phyloP scores from a whole-genome alignment of 2,113 vertebrate genomes.

The Cercocebus atys region DNA sequence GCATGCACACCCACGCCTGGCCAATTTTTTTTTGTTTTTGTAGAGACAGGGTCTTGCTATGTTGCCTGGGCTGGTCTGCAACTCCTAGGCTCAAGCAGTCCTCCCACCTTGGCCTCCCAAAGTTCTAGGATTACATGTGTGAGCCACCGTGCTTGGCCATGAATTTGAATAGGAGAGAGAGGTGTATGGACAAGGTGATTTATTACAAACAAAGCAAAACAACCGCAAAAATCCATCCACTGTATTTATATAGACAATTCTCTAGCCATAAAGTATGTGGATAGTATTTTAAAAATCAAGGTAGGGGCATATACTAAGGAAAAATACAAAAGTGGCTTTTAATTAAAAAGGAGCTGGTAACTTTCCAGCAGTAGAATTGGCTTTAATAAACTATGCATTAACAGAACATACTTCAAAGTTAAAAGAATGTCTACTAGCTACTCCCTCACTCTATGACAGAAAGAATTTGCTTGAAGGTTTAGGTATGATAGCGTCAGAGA shows the following conservation, averaged over 20 bases:
- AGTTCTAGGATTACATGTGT: neutral
- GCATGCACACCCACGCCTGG: neutral
- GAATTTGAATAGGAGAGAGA: neutral
- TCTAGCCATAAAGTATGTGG: neutral
- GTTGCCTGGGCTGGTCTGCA: neutral
- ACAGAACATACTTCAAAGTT: neutral
- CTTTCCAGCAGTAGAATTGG: neutral
- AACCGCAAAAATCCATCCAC: neutral
- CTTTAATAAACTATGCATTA: conserved; percentile 5
- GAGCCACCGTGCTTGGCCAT: neutral
- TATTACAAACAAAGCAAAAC: neutral
- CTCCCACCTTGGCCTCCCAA: neutral
- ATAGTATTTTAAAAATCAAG: neutral
- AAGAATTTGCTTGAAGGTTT: neutral
- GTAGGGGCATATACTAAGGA: neutral
- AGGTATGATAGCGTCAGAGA: neutral
- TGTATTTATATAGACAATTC: neutral
- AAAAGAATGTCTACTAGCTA: neutral
- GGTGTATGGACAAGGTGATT: neutral
- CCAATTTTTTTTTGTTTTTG: neutral
- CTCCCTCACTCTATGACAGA: neutral
- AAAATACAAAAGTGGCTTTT: neutral
- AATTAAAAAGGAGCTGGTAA: neutral
- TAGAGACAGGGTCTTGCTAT: neutral
- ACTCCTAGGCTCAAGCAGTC: neutral